Evolutionary conservation across 2,888 invertebrate species (phyloP).

Genomic region (Gymnoscelis rufifasciata): DNA sequence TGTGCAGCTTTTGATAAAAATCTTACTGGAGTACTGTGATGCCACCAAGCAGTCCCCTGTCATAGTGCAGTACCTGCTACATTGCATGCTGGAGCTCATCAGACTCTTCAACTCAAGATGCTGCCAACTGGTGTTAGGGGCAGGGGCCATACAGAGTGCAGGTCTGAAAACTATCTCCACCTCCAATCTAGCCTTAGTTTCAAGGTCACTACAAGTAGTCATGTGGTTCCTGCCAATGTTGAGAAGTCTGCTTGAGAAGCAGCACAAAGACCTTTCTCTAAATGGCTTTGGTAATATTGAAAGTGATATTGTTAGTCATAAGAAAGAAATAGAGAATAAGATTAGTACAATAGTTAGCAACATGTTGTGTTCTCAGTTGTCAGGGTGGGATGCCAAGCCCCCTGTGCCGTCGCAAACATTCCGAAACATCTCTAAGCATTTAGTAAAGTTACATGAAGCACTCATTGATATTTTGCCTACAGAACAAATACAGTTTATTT

Average conservation of each 20-base stretch:
- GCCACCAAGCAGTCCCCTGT: conserved; percentile 87
- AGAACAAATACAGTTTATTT: conserved; percentile 86
- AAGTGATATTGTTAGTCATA: conserved; percentile 91
- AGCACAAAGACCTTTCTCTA: conserved; percentile 72
- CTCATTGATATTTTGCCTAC: conserved; percentile 90
- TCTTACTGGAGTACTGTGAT: conserved; percentile 95
- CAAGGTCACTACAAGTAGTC: conserved; percentile 89
- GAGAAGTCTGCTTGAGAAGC: conserved; percentile 82
- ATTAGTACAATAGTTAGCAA: conserved; percentile 93
- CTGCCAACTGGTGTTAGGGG: conserved; percentile 96
- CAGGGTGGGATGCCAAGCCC: conserved; percentile 95
- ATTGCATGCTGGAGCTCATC: conserved; percentile 92
- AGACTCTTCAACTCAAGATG: conserved; percentile 92
- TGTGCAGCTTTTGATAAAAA: conserved; percentile 91
- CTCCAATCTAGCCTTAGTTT: conserved; percentile 93
- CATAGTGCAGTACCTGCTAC: conserved; percentile 87
- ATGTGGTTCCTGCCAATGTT: conserved; percentile 88
- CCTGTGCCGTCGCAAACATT: conserved; percentile 96
- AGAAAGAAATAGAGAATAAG: conserved; percentile 94
- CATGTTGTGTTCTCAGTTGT: conserved; percentile 88
- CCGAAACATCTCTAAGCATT: conserved; percentile 91
- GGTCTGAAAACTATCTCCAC: conserved; percentile 97
- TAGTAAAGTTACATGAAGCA: conserved; percentile 94
- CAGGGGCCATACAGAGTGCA: conserved; percentile 96
- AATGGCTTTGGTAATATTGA: conserved; percentile 85